Percentiles rank a stretch among this genome's conserved stretches.
Conservation (phyloP, 2,113 vertebrate species). For the Aspidoscelis tigris region DNA sequence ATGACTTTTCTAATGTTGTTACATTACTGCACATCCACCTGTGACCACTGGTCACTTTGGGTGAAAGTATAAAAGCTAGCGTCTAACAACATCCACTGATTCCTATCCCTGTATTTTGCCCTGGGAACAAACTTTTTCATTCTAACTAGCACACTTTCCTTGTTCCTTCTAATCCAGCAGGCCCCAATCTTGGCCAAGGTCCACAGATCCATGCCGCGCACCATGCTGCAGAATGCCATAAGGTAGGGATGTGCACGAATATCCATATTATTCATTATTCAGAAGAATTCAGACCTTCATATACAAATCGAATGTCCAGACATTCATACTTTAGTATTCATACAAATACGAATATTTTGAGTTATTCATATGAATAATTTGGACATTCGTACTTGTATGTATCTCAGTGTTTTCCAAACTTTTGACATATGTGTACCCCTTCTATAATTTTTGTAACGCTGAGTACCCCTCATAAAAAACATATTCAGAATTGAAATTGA, state of each 20-base stretch:
- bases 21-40: neutral
- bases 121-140: neutral
- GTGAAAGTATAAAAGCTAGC: neutral
- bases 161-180: neutral
- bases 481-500: no score
- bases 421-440: no score
- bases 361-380: no score
- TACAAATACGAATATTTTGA: no score
- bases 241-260: neutral
- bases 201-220: slow-evolving; percentile 21
- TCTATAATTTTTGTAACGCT: no score
- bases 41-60: neutral
- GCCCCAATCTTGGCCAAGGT: slow-evolving; percentile 1
- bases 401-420: no score
- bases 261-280: no score
- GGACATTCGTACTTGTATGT: no score
- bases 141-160: neutral
- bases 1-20: neutral
- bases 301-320: no score
- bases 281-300: no score
- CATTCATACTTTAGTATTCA: no score
- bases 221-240: slow-evolving; percentile 6
- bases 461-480: no score
- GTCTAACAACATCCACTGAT: neutral
- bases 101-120: neutral